These are phyloP conservation scores for Podarcis raffonei DNA, from an alignment of 2,113 vertebrate species.

Conservation along the genomic window DNA sequence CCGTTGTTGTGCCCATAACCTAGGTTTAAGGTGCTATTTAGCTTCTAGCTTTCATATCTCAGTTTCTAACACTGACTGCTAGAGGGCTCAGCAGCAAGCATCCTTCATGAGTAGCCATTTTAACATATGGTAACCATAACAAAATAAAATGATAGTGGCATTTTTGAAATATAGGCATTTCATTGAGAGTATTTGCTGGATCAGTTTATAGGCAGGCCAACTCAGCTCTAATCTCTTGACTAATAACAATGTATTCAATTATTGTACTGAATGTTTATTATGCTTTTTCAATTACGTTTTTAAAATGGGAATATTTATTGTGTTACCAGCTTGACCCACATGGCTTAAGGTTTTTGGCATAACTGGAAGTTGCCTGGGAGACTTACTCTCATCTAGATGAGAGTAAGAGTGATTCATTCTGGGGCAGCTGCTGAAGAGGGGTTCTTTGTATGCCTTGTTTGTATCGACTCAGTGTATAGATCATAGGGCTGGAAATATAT, in stretches of 20 bases:
- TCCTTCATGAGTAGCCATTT: neutral
- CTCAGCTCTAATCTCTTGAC: neutral
- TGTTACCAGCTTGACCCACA: too few species aligned
- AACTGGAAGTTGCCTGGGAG: neutral
- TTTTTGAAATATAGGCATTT: neutral
- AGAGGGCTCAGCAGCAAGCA: neutral
- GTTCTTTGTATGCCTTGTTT: neutral
- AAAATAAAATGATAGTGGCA: neutral
- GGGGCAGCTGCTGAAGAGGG: neutral
- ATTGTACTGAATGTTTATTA: neutral
- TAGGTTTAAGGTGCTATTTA: too few species aligned
- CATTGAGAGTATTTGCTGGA: neutral
- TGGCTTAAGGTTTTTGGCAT: neutral
- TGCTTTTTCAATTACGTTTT: neutral
- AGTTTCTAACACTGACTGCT: neutral
- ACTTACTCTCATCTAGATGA: neutral
- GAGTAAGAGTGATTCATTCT: neutral
- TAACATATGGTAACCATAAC: neutral
- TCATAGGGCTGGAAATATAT: neutral
- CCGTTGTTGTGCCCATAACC: too few species aligned
- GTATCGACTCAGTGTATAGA: neutral
- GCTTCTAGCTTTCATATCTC: too few species aligned
- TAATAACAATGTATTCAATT: neutral
- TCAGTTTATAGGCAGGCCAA: neutral
- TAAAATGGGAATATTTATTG: neutral